A percentile compares a stretch with the other conserved stretches of the same genome.
Conservation (phyloP, 2,113 vertebrate species). For the Donacobius atricapilla region DNA sequence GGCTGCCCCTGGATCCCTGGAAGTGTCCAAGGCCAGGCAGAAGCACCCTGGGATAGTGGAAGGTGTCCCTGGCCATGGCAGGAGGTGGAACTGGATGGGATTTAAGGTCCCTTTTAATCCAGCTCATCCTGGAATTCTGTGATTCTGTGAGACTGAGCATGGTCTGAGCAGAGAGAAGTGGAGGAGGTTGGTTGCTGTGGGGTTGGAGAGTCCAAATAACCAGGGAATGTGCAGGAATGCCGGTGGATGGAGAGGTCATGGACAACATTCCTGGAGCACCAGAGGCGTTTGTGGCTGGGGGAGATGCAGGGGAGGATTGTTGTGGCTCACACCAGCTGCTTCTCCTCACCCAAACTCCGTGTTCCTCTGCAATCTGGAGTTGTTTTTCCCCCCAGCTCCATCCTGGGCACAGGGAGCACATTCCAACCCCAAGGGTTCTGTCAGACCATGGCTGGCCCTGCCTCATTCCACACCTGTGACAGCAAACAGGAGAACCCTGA, state of each 20-base stretch:
- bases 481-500: background rate
- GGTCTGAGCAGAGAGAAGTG: background rate
- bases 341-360: background rate
- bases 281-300: background rate
- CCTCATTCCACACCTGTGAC: background rate
- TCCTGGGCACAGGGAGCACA: background rate
- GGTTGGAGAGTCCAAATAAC: background rate
- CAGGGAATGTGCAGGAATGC: background rate
- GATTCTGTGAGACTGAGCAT: background rate
- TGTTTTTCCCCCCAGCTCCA: background rate
- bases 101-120: background rate
- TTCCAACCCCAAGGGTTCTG: background rate
- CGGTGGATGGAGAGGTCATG: background rate
- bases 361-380: rapidly evolving
- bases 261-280: background rate
- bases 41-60: rapidly evolving
- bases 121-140: background rate
- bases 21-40: background rate
- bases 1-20: background rate
- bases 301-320: background rate
- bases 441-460: background rate
- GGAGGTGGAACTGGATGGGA: background rate
- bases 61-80: background rate
- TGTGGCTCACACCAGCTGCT: background rate
- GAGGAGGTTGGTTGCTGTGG: background rate